Conservation (phyloP, 1,140 invertebrate species). For the Aphaenogaster floridana region DNA sequence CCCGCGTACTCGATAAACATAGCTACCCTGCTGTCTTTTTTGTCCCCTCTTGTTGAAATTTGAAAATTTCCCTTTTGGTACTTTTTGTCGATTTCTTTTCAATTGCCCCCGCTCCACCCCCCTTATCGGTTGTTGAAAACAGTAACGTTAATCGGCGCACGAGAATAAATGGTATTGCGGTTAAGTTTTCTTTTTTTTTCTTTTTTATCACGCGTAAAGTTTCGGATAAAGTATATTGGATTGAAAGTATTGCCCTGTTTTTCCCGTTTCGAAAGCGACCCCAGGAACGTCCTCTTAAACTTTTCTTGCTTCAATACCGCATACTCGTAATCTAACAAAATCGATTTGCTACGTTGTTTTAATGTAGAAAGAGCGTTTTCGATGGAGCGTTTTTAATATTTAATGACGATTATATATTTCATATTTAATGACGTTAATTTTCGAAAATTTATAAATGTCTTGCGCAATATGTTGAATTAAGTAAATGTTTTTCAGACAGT, state of each 20-base stretch:
- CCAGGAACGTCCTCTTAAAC: background rate
- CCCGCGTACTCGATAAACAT: background rate
- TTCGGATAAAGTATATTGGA: constrained; percentile 3
- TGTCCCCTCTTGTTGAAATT: constrained; percentile 18
- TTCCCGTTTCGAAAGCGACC: background rate
- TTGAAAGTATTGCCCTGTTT: background rate
- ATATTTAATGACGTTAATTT: background rate
- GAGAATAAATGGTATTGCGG: background rate
- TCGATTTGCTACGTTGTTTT: constrained; percentile 1
- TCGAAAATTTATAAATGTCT: background rate
- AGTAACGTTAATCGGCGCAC: background rate
- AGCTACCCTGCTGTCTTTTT: constrained; percentile 12
- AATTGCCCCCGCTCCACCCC: background rate
- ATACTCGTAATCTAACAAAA: constrained; percentile 10
- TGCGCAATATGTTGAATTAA: background rate
- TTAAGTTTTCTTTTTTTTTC: background rate
- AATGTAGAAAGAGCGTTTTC: background rate
- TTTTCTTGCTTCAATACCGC: constrained; percentile 13
- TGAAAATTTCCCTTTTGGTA: constrained; percentile 22
- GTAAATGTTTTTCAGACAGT: background rate
- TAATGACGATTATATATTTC: background rate
- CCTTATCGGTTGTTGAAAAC: background rate
- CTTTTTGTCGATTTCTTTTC: constrained; percentile 24
- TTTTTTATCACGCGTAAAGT: background rate
- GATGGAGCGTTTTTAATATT: background rate